Evolutionary conservation across 2,797 vertebrate species (phyloP).

Genomic region (Pyrrhura leucotis): DNA sequence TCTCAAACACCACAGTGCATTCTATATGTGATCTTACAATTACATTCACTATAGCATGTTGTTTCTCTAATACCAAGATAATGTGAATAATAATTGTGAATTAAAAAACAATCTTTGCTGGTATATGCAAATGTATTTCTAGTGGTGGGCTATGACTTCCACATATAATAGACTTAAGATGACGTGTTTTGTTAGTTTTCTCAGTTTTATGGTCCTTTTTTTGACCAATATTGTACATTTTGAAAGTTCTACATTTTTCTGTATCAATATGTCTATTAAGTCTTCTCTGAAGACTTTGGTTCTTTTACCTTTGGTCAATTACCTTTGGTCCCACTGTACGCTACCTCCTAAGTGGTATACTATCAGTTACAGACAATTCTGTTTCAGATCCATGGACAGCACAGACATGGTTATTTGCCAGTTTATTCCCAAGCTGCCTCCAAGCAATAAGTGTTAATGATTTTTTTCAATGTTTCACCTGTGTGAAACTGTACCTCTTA

Average conservation of each 20-base stretch:
- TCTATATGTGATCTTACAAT: background rate
- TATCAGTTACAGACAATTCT: background rate
- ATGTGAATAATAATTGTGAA: background rate
- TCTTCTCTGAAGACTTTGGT: background rate
- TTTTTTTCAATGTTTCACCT: background rate
- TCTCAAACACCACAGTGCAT: background rate
- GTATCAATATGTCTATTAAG: background rate
- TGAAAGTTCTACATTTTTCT: background rate
- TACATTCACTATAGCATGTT: background rate
- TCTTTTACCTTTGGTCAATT: background rate
- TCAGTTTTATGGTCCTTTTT: background rate
- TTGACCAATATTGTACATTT: background rate
- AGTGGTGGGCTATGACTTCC: background rate
- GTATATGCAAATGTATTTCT: background rate
- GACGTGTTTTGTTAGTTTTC: background rate
- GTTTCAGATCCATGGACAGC: background rate
- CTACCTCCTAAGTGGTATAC: background rate
- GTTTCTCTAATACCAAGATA: background rate
- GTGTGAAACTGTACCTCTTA: background rate
- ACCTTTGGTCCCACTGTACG: background rate
- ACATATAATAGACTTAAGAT: background rate
- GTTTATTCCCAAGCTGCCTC: background rate
- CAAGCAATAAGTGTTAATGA: background rate
- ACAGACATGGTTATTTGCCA: background rate
- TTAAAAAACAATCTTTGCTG: background rate